Evolutionary conservation across 2,888 invertebrate genomes (phyloP), one percentile per base, ranked within the genome.

Genomic region (Seira musarum): DNA sequence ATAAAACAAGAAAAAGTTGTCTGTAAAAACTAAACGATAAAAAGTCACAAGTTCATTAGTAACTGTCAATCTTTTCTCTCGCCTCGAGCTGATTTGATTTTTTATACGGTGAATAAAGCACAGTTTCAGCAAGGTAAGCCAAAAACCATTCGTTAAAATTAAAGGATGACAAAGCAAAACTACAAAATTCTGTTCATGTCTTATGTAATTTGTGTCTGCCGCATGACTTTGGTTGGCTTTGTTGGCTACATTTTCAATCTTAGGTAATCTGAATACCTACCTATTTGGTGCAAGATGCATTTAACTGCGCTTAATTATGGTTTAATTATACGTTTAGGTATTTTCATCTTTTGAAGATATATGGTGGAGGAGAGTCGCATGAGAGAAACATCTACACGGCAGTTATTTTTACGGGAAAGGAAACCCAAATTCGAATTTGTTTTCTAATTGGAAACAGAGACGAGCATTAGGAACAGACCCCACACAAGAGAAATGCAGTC

Each of bases 41-140:
- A 40, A 40, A 68, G 68, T 68, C 35, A 60, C 1, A 6, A 21
- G 71, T 71, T 71, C 71, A 71, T 71, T 71, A 71, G 61, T 13
- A 35, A n/a, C 25, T 35, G 71, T 71, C 71, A 71, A 71, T 71
- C 71, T 61, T 21, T 15, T 40, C 13, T 6, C 40, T 40, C n/a
- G n/a, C n/a, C n/a, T n/a, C n/a, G n/a, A n/a, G n/a, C n/a, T n/a
- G n/a, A n/a, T n/a, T n/a, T n/a, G n/a, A n/a, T n/a, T n/a, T n/a
- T n/a, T n/a, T n/a, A n/a, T n/a, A n/a, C n/a, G n/a, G n/a, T n/a
- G n/a, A n/a, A n/a, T n/a, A n/a, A n/a, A n/a, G n/a, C n/a, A n/a
- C n/a, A n/a, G 30, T 35, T 61, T 71, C 17, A 21, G 8, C 22
- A 5, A 40, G 61, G 60, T 40, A 2, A 21, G 35, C 64, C 64